Base-by-base conservation (phyloP, 2,113 vertebrate genomes). In the Callopanchax toddi region DNA sequence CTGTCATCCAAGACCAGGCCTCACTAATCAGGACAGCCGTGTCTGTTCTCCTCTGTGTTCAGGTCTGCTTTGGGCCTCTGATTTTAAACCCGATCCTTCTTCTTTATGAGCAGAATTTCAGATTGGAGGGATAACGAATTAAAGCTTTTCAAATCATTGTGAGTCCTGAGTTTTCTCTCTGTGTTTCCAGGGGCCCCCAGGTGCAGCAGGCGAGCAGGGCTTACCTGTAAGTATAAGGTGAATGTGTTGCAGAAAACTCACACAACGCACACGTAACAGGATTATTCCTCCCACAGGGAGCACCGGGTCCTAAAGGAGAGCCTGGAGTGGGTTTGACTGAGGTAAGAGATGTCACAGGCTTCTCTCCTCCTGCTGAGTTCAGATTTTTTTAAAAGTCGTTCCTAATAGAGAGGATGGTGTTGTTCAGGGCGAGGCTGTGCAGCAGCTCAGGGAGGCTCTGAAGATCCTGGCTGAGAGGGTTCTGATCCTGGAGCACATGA, bases 401-500 rank as follows among this genome's bases (percentile, higher is more conserved):
- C 5, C 6, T 9, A 56, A 45, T 51, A 29, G 67, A 59, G 18
- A 15, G 68, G 46, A 18, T 10, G 20, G 18, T 74, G 26, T 20
- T 62, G 13, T 71, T 56, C 81, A 97, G 95, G 93, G 92, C 0
- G 95, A 98, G 73, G 94, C 93, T 0, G 89, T 97, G n/a, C 95
- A 96, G 58, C 97, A 98, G 71, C 93, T 99, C 69, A 92, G 96
- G 60, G 96, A 99, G 76, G 97, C 97, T n/a, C 89, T 99, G 86
- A 99, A 99, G 92, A 99, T 99, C 90, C 92, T 99, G 85, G 97
- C 95, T 0, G 97, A 99, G 92, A 85, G 97, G 22, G 95, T 99
- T 26, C 91, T 99, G 71, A 98, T 99, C 83, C 92, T 99, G 87
- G 97, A 99, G 76, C 96, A 99, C 88, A 97, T 99, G 95, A 97